Conservation (phyloP, 2,797 vertebrate genomes). For the Anisognathus igniventris region DNA sequence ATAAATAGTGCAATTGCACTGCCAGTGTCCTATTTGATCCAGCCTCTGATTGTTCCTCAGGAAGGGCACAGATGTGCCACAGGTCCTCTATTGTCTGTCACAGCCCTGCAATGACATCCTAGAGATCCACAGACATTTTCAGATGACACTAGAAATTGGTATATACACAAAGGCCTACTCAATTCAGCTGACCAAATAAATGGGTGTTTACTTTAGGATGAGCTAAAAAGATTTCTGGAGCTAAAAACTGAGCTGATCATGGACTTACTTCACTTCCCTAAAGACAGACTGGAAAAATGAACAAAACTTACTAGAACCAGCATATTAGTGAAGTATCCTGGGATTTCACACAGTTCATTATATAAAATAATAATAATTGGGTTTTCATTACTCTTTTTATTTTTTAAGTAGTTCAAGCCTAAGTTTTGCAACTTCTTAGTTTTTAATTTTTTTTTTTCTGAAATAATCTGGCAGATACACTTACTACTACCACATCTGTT, state of each 20-base stretch:
- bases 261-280: neutral
- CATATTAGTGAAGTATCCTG: neutral
- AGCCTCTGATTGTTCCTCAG: neutral
- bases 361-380: neutral
- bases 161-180: neutral
- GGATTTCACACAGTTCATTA: neutral
- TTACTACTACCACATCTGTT: neutral
- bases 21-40: neutral
- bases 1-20: neutral
- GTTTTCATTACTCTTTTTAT: neutral
- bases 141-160: neutral
- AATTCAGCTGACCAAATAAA: neutral
- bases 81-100: neutral
- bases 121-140: neutral
- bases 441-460: neutral
- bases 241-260: neutral
- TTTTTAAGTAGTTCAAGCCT: neutral
- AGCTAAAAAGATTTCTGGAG: neutral
- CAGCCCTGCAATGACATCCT: neutral
- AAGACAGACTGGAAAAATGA: neutral
- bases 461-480: neutral
- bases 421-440: neutral
- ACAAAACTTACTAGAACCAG: neutral
- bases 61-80: neutral
- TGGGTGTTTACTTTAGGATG: neutral